A percentile compares a stretch with the other conserved stretches of the same genome.
phyloP scores from a whole-genome alignment of 2,797 vertebrate species.

The Gastrophryne carolinensis region DNA sequence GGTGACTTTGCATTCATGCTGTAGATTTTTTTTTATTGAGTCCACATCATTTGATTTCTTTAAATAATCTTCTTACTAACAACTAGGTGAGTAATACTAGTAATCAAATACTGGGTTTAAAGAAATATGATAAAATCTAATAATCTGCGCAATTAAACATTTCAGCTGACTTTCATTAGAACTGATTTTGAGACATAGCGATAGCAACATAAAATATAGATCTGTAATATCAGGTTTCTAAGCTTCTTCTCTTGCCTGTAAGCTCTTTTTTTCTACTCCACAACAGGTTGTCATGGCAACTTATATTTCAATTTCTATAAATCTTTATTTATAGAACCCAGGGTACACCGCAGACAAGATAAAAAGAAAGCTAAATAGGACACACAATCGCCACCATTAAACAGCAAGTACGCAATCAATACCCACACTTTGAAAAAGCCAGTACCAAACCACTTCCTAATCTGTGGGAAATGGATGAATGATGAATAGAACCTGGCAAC shows the following conservation, averaged over 20 bases:
- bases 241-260: constrained; percentile 50
- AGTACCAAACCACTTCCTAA: too few relatives aligned
- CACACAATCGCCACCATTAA: constrained; percentile 54
- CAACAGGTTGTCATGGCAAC: constrained; percentile 72
- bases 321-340: constrained; percentile 69
- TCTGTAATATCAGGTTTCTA: constrained; percentile 63
- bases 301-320: constrained; percentile 70
- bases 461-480: too few relatives aligned
- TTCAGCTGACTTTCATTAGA: too few relatives aligned
- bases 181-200: too few relatives aligned
- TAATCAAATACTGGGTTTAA: not conserved
- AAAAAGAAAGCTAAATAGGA: constrained; percentile 57
- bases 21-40: too few relatives aligned
- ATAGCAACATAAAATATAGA: constrained; percentile 37
- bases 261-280: constrained; percentile 61
- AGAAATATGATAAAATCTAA: not conserved
- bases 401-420: constrained; percentile 27
- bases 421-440: not conserved
- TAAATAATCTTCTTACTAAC: too few relatives aligned
- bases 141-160: not conserved
- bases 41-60: too few relatives aligned
- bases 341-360: constrained; percentile 57
- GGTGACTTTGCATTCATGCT: too few relatives aligned
- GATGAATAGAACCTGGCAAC: too few relatives aligned
- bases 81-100: too few relatives aligned